These are phyloP conservation scores for Solea senegalensis DNA, from an alignment of 2,113 vertebrate genomes.

Conservation along the genomic window DNA sequence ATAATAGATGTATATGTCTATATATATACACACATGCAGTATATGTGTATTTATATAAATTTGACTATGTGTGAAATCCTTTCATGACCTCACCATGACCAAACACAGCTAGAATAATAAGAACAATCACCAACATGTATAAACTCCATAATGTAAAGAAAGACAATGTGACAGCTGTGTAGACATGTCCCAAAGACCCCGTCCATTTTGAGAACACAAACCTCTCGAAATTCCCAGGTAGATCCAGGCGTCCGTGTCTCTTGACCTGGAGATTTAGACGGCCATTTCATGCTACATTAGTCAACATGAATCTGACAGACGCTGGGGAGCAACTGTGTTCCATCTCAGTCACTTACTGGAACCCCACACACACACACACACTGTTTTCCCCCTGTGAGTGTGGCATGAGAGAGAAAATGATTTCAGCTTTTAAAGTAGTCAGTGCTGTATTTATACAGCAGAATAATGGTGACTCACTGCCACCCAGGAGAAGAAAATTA, in stretches of 20 bases:
- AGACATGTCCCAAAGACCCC: not conserved
- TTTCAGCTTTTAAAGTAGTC: conserved; percentile 1
- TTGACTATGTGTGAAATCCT: too few species aligned
- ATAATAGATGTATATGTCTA: too few species aligned
- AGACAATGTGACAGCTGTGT: not conserved
- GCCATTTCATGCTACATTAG: conserved; percentile 43
- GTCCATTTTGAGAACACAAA: conserved; percentile 1
- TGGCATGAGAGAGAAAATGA: not conserved
- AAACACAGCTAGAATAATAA: too few species aligned
- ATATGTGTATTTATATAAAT: too few species aligned
- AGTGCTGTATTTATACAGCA: too few species aligned
- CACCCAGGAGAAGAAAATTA: too few species aligned
- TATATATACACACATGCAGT: too few species aligned
- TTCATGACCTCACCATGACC: too few species aligned
- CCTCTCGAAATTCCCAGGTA: conserved; percentile 8
- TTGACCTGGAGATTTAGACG: conserved; percentile 13
- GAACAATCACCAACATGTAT: too few species aligned
- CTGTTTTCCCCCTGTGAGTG: not conserved
- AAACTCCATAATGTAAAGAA: too few species aligned
- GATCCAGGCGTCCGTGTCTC: not conserved
- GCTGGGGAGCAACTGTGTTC: conserved; percentile 29
- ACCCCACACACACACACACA: too few species aligned
- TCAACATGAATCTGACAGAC: conserved; percentile 34
- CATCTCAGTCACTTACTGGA: conserved; percentile 18
- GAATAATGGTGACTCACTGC: too few species aligned